A percentile compares a stretch with the other conserved stretches of the same genome.
Conservation (phyloP, 2,888 invertebrate genomes). For the Nyleta sp. region DNA sequence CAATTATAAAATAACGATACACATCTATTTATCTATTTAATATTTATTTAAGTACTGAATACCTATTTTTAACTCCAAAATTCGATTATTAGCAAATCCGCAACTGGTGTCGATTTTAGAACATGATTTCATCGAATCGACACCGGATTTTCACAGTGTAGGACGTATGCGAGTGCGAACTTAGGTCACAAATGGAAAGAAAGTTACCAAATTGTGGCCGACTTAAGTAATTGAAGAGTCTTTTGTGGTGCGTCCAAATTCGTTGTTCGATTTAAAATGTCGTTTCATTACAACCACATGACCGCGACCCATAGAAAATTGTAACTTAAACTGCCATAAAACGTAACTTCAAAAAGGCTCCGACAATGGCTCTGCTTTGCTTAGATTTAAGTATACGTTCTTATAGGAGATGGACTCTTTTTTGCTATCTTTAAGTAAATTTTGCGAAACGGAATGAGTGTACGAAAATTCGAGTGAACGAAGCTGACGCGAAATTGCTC, state of each 20-base stretch:
- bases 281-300: conserved; percentile 4
- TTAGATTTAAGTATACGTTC: conserved; percentile 50
- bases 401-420: conserved; percentile 51
- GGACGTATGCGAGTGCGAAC: conserved; percentile 38
- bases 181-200: conserved; percentile 16
- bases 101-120: conserved; percentile 51
- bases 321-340: conserved; percentile 57
- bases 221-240: conserved; percentile 45
- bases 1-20: conserved; percentile 25
- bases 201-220: conserved; percentile 29
- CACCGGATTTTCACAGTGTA: conserved; percentile 40
- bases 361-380: conserved; percentile 56
- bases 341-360: conserved; percentile 40
- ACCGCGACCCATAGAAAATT: conserved; percentile 26
- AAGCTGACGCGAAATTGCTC: conserved; percentile 56
- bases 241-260: conserved; percentile 42
- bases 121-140: conserved; percentile 42
- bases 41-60: conserved; percentile 41
- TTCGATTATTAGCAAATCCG: conserved; percentile 18
- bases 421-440: conserved; percentile 40
- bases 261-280: conserved; percentile 4
- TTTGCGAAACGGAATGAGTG: conserved; percentile 52
- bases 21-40: conserved; percentile 51
- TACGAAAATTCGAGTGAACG: conserved; percentile 60
- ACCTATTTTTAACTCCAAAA: conserved; percentile 38